Percentiles rank a stretch among this genome's conserved stretches.
phyloP scores from a whole-genome alignment of 2,888 invertebrate species.

The Lasioglossum morio region DNA sequence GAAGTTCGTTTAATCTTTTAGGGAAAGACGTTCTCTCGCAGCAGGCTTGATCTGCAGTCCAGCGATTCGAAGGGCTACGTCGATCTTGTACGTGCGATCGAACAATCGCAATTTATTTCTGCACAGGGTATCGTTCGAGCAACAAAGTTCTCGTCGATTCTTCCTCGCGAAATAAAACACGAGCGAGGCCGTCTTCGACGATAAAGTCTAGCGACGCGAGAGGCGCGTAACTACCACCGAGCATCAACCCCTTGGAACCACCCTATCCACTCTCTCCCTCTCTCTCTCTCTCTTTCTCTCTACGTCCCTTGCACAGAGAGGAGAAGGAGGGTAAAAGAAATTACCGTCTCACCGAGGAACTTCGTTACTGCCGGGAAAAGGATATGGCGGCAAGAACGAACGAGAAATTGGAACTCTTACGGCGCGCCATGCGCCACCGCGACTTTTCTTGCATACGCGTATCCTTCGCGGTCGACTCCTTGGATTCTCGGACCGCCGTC shows the following conservation, averaged over 20 bases:
- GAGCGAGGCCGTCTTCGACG: slow-evolving; percentile 13
- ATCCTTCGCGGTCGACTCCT: neutral
- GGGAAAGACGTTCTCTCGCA: too few species aligned
- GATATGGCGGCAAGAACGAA: neutral
- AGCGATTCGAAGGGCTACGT: neutral
- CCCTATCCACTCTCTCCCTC: neutral
- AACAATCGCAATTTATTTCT: neutral
- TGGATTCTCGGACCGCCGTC: neutral
- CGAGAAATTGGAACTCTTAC: slow-evolving; percentile 8
- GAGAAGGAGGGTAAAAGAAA: neutral
- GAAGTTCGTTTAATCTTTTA: neutral
- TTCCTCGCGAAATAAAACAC: slow-evolving; percentile 23
- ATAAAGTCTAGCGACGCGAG: slow-evolving; percentile 26
- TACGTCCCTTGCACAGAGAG: neutral
- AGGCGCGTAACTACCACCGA: slow-evolving; percentile 18
- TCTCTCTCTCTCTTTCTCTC: too few species aligned
- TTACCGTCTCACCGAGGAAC: slow-evolving; percentile 4
- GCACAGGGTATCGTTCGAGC: neutral
- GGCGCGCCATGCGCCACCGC: neutral
- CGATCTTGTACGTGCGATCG: neutral
- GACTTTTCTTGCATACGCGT: slow-evolving; percentile 2
- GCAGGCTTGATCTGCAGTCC: neutral
- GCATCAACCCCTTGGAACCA: neutral
- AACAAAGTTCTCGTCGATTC: neutral
- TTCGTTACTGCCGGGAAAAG: neutral